Evolutionary conservation across 2,113 vertebrate genomes (phyloP), one percentile per base, ranked within the genome.

Genomic region (Syngnathus typhle): DNA sequence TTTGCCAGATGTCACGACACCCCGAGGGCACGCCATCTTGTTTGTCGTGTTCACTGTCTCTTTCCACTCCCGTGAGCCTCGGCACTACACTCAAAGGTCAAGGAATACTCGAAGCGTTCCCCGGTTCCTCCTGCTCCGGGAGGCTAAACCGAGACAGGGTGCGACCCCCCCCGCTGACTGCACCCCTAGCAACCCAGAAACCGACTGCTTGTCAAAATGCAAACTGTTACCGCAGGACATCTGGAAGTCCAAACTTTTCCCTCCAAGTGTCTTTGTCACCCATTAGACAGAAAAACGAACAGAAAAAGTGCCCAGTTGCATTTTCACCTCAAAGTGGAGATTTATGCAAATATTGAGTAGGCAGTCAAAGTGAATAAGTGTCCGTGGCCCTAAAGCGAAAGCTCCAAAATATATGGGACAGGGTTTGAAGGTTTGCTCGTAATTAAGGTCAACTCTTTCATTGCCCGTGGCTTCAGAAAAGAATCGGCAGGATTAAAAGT

Each of bases 141-240:
- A 72, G 36, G 52, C 55, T 21, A 56, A 38, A 54, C 59, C 18
- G 43, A 54, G 56, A 78, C 32, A 15, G 32, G 68, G 46, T 72
- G 67, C 58, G 3, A 43, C 54, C 65, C 71, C 64, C 19, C 38
- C 37, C 19, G 11, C 38, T 21, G 38, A 61, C 59, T 37, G 21
- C 69, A 59, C 67, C 74, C 64, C 61, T n/a, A 67, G 69, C 61
- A 55, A 68, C 60, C 75, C 82, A 73, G 71, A 65, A 64, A 49
- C 70, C 68, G 65, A 44, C 43, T 64, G 59, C 62, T 77, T 59
- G 72, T 74, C 70, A 76, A 78, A 77, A 79, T 77, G 83, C 72
- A 67, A 71, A 75, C 43, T 47, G 49, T 8, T 5, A 18, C 36
- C 11, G 41, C 65, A 73, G 79, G 70, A 83, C 38, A 15, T 70